Base-by-base conservation (phyloP, 2,888 invertebrate genomes). In the Spisula solida region DNA sequence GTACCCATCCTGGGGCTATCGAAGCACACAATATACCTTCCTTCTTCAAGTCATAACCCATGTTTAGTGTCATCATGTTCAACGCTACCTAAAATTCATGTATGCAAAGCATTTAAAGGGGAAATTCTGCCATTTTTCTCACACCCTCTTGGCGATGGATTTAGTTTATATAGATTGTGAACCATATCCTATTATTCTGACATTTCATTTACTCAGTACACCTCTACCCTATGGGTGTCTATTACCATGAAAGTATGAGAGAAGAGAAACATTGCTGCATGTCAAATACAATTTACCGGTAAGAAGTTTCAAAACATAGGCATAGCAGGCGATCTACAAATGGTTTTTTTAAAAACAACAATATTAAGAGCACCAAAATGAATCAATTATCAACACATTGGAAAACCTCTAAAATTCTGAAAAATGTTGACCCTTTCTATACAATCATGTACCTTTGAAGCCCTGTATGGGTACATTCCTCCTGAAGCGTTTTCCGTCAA, bases 1-100 rank as follows among this genome's bases (percentile, higher is more conserved):
- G 97, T 8, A 99, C 98, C 99, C 99, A 99, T 1, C 99, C 99
- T 0, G 99, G 99, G 97, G 99, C 99, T 90, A 99, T 86, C 97
- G 95, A 97, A 0, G 98, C 97, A 0, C 98, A 98, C 31, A 99
- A 95, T 92, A 99, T 98, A 78, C 98, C 97, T 93, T 98, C 97
- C 56, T 97, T 97, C 95, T 98, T 98, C 91, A 99, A 97, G 96
- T 99, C 99, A 14, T 98, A 96, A 94, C 98, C 98, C 97, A 99
- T 97, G 0, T 98, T 98, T 96, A 98, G 98, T 0, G 98, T 98
- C 1, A 98, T 98, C 94, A 98, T 98, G 97, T 99, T 99, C 60
- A 99, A 96, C 2, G 98, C 99, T 85, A 98, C 75, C 75, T 75
- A 75, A 75, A 75, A 31, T 29, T 18, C 25, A n/a, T 25, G 10